A percentile compares a stretch with the other conserved stretches of the same genome.
Evolutionary conservation across 2,797 vertebrate species (phyloP).

Genomic region (Pitangus sulphuratus): DNA sequence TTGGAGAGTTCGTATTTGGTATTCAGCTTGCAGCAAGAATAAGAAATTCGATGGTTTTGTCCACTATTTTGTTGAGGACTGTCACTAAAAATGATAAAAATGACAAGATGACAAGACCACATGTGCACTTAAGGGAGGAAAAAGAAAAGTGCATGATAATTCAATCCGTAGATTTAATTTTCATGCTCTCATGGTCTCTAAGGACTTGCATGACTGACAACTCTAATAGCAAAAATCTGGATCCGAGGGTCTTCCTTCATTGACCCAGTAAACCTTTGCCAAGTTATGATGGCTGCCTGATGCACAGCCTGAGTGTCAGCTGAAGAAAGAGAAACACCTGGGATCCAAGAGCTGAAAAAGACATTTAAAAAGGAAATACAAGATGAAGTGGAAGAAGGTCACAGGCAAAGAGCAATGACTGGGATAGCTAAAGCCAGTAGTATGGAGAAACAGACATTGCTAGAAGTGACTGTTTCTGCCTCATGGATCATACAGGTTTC

Average conservation of each 20-base stretch:
- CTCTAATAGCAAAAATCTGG: constrained; percentile 53
- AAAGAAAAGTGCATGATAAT: neutral
- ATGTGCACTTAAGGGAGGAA: neutral
- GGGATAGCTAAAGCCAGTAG: neutral
- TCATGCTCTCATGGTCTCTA: neutral
- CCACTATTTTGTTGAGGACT: neutral
- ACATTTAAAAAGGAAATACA: neutral
- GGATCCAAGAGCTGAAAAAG: constrained; percentile 31
- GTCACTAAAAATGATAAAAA: constrained; percentile 15
- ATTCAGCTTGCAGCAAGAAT: neutral
- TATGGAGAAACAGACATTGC: neutral
- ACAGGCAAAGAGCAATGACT: neutral
- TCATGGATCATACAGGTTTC: neutral
- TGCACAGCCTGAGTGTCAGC: constrained; percentile 14
- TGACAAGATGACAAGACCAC: constrained; percentile 17
- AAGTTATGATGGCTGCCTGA: constrained; percentile 51
- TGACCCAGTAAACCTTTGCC: constrained; percentile 39
- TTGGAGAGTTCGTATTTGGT: neutral
- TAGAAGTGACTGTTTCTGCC: neutral
- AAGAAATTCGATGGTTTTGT: neutral
- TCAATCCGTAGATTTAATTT: constrained; percentile 22
- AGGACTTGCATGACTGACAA: constrained; percentile 29
- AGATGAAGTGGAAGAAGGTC: constrained; percentile 1
- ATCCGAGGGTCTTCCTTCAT: neutral
- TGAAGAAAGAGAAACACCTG: constrained; percentile 64